Evolutionary conservation across 1,140 invertebrate species (phyloP), one percentile per base, ranked within the genome.

Genomic region (Rhizoglyphus robini): DNA sequence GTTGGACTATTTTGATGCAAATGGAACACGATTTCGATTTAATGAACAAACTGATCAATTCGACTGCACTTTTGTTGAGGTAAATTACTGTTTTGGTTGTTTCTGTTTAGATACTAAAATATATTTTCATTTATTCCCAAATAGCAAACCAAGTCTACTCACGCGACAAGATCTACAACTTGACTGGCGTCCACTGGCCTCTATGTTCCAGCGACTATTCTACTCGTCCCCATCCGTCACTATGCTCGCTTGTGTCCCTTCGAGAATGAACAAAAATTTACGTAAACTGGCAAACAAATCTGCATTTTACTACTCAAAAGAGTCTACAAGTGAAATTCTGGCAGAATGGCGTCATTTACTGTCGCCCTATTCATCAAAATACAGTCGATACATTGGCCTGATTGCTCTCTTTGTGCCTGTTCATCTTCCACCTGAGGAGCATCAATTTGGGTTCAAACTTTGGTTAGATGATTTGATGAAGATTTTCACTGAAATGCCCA

Each of bases 381-480:
- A 80, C 3, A 77, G 90, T 60, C 77, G 81, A 62, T 79, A 82
- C 68, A 76, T 91, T 30, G 81, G 85, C 32, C 74, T 83, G 25
- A 76, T 91, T 32, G 81, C 85, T 36, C 74, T 82, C 25, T 92
- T 94, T 76, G 76, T 96, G 59, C 90, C 90, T 0, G 82, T 86
- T 27, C 73, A 78, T 46, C 73, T 88, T 58, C 77, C 79, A 18
- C 83, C 83, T 0, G 75, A 84, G 61, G 73, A 87, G 68, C 81
- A 84, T 59, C 73, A 80, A 1, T 70, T 81, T 27, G 85, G 86
- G 11, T 83, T 84, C 73, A 75, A 84, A 71, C 75, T 94, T 13
- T 95, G 91, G 91, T 83, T 93, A 68, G 79, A 88, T 58, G 86
- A 92, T 72, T 80, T 92, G 25, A 85, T 90, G 79, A 75, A 77